Evolutionary conservation across 2,797 vertebrate genomes (phyloP).

Genomic region (Cossypha caffra): DNA sequence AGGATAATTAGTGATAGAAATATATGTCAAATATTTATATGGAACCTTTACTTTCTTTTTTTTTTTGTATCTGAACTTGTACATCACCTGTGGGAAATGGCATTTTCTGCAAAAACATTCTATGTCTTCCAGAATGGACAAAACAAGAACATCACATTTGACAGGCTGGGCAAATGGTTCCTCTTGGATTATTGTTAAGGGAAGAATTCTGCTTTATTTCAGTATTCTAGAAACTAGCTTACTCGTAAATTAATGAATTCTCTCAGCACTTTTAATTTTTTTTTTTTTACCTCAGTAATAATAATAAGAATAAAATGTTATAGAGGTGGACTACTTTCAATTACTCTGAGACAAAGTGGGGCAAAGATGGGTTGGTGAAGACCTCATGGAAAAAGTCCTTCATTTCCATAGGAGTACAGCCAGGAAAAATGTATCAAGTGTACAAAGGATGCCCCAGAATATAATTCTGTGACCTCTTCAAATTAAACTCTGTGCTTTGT

Average conservation of each 20-base stretch:
- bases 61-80: background rate
- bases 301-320: accelerated
- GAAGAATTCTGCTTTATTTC: background rate
- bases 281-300: background rate
- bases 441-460: background rate
- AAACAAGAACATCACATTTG: background rate
- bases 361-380: background rate
- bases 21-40: background rate
- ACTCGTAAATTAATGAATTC: background rate
- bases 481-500: background rate
- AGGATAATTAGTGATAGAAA: background rate
- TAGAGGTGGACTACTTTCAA: background rate
- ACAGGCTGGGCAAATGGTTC: background rate
- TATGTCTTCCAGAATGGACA: background rate
- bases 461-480: background rate
- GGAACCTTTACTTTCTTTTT: background rate
- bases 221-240: background rate
- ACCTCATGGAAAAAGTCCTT: background rate
- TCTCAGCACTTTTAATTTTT: accelerated
- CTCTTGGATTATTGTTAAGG: background rate
- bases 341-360: background rate
- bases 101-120: background rate
- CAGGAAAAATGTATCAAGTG: background rate
- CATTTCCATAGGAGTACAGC: background rate
- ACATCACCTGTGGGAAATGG: background rate